Evolutionary conservation across 2,888 invertebrate genomes (phyloP).

Genomic region (Siphlonurus alternatus): DNA sequence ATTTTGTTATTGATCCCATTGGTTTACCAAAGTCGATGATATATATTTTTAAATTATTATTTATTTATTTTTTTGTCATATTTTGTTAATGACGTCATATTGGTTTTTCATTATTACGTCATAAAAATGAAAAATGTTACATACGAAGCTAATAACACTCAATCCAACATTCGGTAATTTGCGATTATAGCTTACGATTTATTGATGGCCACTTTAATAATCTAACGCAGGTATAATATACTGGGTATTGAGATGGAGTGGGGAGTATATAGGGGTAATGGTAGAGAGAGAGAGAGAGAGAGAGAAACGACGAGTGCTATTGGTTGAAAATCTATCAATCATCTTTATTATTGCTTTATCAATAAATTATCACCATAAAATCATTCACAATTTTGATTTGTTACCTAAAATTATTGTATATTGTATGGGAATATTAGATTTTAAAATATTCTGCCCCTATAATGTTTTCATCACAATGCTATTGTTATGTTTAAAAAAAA

Average conservation of each 20-base stretch:
- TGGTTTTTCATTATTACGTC: background rate
- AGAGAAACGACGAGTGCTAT: background rate
- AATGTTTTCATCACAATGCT: background rate
- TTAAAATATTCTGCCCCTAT: background rate
- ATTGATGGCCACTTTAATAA: background rate
- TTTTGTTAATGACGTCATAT: background rate
- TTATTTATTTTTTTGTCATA: background rate
- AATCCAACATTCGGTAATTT: background rate
- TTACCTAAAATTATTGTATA: slow-evolving; percentile 1
- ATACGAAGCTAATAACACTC: background rate
- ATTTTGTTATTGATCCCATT: background rate
- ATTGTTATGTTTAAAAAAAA: too few species aligned
- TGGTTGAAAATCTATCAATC: slow-evolving; percentile 1
- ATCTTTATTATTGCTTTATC: slow-evolving; percentile 3
- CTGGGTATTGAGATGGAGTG: background rate
- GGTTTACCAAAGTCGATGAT: background rate
- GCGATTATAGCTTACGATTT: background rate
- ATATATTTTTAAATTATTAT: background rate
- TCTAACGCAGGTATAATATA: background rate
- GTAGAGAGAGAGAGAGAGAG: background rate
- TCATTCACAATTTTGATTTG: slow-evolving; percentile 1
- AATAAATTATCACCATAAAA: slow-evolving; percentile 3
- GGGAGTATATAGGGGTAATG: background rate
- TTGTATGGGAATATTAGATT: background rate
- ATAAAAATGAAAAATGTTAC: background rate